Percentiles rank a stretch among this genome's conserved stretches.
phyloP scores from a whole-genome alignment of 2,113 vertebrate genomes.

The Carlito syrichta region DNA sequence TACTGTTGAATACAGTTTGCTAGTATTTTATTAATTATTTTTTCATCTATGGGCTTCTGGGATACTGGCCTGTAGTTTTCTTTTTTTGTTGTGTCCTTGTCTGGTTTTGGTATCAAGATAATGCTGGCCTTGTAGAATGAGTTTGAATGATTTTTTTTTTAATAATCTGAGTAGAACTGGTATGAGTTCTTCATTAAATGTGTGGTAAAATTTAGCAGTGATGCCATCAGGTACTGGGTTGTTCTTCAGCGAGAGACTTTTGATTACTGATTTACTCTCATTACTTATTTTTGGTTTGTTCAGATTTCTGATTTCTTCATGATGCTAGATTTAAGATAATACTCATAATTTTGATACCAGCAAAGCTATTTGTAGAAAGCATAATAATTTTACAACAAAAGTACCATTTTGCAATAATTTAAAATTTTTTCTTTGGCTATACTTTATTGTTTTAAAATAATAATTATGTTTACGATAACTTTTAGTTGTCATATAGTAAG shows the following conservation, averaged over 20 bases:
- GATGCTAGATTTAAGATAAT: neutral
- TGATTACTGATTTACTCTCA: neutral
- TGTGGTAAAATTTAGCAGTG: neutral
- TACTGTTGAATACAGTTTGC: neutral
- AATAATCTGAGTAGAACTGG: neutral
- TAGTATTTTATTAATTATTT: neutral
- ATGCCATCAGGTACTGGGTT: neutral
- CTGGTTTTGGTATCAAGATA: neutral
- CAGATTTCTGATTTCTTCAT: neutral
- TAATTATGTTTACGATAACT: neutral
- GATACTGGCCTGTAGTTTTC: neutral
- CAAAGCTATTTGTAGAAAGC: neutral
- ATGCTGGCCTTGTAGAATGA: neutral
- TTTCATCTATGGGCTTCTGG: neutral
- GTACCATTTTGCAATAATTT: neutral
- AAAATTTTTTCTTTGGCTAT: neutral
- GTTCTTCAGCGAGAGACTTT: neutral
- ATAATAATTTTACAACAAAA: neutral
- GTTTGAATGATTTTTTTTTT: neutral
- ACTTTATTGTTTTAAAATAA: neutral
- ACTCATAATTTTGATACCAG: neutral
- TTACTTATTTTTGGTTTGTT: neutral
- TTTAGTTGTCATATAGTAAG: neutral
- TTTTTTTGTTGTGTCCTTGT: neutral
- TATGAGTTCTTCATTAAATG: neutral